phyloP scores from a whole-genome alignment of 2,888 invertebrate species.

The Siphlonurus alternatus region DNA sequence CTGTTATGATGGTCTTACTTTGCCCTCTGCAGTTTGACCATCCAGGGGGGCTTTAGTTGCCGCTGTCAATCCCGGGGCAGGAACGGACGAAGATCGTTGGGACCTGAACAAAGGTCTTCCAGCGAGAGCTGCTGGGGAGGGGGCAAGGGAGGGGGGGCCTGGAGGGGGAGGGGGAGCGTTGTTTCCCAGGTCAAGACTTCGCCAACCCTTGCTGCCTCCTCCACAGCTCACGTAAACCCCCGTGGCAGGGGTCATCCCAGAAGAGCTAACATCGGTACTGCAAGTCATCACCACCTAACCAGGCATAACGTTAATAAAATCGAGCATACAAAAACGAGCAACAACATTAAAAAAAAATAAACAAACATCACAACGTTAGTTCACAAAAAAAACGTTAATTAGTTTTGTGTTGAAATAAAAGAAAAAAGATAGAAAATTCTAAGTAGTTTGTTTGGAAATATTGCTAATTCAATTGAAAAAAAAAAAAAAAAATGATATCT shows the following conservation, averaged over 20 bases:
- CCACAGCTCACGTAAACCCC: too few relatives aligned
- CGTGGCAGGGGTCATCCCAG: too few relatives aligned
- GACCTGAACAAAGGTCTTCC: slow-evolving; percentile 37
- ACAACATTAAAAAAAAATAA: too few relatives aligned
- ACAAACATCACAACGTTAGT: too few relatives aligned
- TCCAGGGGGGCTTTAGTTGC: slow-evolving; percentile 11
- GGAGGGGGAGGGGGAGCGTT: slow-evolving; percentile 21
- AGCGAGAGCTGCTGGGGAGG: not conserved
- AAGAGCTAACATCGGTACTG: not conserved
- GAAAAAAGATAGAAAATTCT: too few relatives aligned
- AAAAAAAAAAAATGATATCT: too few relatives aligned
- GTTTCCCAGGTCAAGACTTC: slow-evolving; percentile 33
- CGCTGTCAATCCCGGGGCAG: slow-evolving; percentile 27
- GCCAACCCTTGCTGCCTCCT: slow-evolving; percentile 31
- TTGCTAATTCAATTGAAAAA: too few relatives aligned
- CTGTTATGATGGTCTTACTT: slow-evolving; percentile 16
- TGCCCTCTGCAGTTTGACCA: slow-evolving; percentile 16
- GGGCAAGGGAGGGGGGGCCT: slow-evolving; percentile 23
- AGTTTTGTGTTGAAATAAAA: too few relatives aligned
- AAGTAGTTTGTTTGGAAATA: too few relatives aligned
- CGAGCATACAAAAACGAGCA: too few relatives aligned
- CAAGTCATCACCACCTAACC: not conserved
- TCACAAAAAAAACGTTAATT: too few relatives aligned
- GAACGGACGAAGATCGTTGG: slow-evolving; percentile 45
- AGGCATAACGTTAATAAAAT: too few relatives aligned